Percentiles rank a stretch among this genome's conserved stretches.
These are phyloP conservation scores for Lithophane socia DNA, from an alignment of 2,888 invertebrate genomes.

Conservation along the genomic window DNA sequence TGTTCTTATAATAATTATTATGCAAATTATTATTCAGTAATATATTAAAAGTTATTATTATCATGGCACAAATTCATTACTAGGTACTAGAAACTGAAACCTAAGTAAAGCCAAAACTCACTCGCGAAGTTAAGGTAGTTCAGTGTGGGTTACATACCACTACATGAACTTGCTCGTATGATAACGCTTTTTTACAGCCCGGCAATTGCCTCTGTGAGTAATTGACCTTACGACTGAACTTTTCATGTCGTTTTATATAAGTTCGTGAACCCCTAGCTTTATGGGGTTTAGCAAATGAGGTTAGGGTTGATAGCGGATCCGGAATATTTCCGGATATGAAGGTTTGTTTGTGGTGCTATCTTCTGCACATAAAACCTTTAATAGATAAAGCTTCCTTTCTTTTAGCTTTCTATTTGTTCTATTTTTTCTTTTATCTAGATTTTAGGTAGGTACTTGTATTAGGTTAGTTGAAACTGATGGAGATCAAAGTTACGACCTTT, in stretches of 20 bases:
- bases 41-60: constrained; percentile 1
- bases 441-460: neutral
- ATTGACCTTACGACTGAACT: constrained; percentile 33
- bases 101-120: constrained; percentile 24
- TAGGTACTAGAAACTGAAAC: constrained; percentile 12
- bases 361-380: neutral
- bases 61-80: constrained; percentile 10
- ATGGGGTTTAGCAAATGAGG: constrained; percentile 26
- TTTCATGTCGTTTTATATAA: constrained; percentile 4
- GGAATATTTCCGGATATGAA: constrained; percentile 20
- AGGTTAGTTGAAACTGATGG: neutral
- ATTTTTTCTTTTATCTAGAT: too few relatives aligned
- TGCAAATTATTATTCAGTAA: constrained; percentile 14
- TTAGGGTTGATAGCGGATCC: constrained; percentile 4
- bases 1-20: neutral
- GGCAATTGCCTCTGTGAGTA: neutral
- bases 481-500: neutral
- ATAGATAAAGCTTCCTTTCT: neutral
- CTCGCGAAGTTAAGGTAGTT: constrained; percentile 20
- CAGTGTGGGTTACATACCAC: too few relatives aligned
- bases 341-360: constrained; percentile 7
- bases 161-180: constrained; percentile 34
- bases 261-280: constrained; percentile 9
- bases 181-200: constrained; percentile 16
- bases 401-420: neutral